Evolutionary conservation across 64 coral and sea anemone species (phyloP).

Genomic region (Porites lutea): DNA sequence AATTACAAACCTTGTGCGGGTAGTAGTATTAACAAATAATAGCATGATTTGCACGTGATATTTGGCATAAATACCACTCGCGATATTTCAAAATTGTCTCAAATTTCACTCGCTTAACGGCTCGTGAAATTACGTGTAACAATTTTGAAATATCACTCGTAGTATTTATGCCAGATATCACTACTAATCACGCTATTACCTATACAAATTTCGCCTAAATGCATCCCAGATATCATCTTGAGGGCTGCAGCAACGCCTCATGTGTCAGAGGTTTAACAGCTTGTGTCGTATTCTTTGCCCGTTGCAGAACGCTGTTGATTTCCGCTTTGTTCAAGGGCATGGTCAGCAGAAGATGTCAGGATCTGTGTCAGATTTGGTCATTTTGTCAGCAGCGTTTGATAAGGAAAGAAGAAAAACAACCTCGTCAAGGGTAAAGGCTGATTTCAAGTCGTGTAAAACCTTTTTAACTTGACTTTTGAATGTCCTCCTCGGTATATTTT

Average conservation of each 20-base stretch:
- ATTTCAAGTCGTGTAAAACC: not conserved
- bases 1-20: too few relatives aligned
- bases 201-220: too few relatives aligned
- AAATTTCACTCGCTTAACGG: too few relatives aligned
- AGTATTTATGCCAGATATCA: too few relatives aligned
- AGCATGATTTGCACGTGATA: too few relatives aligned
- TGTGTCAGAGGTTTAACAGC: not conserved
- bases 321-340: slow-evolving; percentile 60
- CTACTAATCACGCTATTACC: too few relatives aligned
- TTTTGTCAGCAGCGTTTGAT: slow-evolving; percentile 91
- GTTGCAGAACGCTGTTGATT: slow-evolving; percentile 82
- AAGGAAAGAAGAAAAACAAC: slow-evolving; percentile 70
- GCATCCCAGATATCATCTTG: too few relatives aligned
- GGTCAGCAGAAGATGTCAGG: slow-evolving; percentile 87
- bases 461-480: not conserved
- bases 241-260: not conserved
- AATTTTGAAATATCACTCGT: too few relatives aligned
- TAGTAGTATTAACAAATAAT: too few relatives aligned
- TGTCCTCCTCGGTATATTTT: not conserved
- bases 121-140: too few relatives aligned
- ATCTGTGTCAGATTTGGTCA: slow-evolving; percentile 75
- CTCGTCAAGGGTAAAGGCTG: slow-evolving; percentile 61
- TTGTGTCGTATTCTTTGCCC: not conserved
- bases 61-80: too few relatives aligned
- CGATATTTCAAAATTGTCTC: too few relatives aligned